Percentiles rank a stretch among this genome's conserved stretches.
Conservation (phyloP, 2,888 invertebrate species). For the Agrochola macilenta region DNA sequence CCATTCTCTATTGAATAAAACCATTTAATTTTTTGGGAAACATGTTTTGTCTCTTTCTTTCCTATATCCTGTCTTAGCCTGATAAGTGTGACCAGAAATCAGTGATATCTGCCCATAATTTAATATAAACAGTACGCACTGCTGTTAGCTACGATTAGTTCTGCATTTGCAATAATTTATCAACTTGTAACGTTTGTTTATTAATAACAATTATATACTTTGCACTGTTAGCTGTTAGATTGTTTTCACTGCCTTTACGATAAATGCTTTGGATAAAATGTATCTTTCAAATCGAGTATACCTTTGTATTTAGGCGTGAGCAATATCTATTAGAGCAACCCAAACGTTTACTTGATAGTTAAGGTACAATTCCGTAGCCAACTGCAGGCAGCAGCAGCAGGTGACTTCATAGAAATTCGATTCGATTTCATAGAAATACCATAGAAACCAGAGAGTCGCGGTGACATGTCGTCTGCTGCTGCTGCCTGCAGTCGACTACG, state of each 20-base stretch:
- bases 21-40: not conserved
- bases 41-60: not conserved
- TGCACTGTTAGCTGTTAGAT: slow-evolving; percentile 68
- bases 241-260: slow-evolving; percentile 63
- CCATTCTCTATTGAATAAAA: not conserved
- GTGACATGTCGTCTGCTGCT: too few relatives aligned
- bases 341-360: too few relatives aligned
- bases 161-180: slow-evolving; percentile 57
- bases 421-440: too few relatives aligned
- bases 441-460: too few relatives aligned
- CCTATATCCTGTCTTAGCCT: not conserved
- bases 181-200: slow-evolving; percentile 48
- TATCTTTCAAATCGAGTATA: slow-evolving; percentile 18
- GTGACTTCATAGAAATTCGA: too few relatives aligned
- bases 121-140: slow-evolving; percentile 56
- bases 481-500: too few relatives aligned
- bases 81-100: slow-evolving; percentile 31
- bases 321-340: slow-evolving; percentile 31
- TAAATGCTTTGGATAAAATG: slow-evolving; percentile 47
- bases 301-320: slow-evolving; percentile 24
- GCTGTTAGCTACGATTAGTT: slow-evolving; percentile 59
- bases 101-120: slow-evolving; percentile 43
- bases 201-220: slow-evolving; percentile 55
- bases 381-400: too few relatives aligned
- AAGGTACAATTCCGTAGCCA: too few relatives aligned